phyloP scores from a whole-genome alignment of 2,797 vertebrate species.

The Catharus ustulatus region DNA sequence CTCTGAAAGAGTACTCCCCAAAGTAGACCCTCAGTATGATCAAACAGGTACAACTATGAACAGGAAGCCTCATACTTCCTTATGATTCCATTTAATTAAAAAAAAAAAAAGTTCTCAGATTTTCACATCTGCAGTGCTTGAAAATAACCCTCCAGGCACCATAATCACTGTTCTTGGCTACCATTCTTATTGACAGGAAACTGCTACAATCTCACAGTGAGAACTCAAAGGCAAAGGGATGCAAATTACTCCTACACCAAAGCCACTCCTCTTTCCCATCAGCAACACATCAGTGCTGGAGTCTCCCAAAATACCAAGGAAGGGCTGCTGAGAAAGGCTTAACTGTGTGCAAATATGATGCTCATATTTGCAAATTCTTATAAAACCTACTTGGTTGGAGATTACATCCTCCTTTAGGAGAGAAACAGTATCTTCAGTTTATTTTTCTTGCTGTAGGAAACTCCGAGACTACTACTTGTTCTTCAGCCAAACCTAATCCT shows the following conservation, averaged over 20 bases:
- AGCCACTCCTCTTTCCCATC: background rate
- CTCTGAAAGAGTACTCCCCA: background rate
- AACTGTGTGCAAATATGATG: background rate
- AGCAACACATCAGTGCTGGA: background rate
- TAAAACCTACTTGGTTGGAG: background rate
- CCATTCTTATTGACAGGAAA: background rate
- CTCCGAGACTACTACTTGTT: background rate
- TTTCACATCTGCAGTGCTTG: background rate
- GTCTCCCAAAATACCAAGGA: background rate
- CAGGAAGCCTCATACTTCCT: background rate
- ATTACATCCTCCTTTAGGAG: background rate
- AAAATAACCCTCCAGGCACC: background rate
- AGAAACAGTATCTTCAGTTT: background rate
- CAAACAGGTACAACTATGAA: background rate
- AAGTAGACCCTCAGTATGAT: background rate
- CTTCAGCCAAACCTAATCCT: conserved; percentile 54
- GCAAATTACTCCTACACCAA: background rate
- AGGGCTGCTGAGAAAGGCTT: background rate
- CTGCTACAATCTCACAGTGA: background rate
- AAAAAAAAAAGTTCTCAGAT: background rate
- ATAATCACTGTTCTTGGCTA: background rate
- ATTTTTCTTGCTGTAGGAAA: conserved; percentile 18
- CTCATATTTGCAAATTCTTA: background rate
- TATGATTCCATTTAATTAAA: background rate
- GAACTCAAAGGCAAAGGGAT: background rate